These are phyloP conservation scores for Charadrius vociferus DNA, from an alignment of 2,113 vertebrate genomes.

Conservation along the genomic window DNA sequence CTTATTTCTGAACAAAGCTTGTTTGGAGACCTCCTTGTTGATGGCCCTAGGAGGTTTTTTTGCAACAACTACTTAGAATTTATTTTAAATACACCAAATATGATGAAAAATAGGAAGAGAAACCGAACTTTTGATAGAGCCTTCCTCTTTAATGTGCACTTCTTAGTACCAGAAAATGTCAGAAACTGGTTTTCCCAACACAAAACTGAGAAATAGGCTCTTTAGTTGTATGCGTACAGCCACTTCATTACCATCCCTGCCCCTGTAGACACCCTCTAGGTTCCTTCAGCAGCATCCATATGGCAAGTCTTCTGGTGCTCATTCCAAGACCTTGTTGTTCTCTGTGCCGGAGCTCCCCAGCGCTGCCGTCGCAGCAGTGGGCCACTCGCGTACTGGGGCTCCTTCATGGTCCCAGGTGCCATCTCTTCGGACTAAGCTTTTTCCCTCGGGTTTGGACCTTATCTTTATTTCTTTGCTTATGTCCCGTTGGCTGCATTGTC, in stretches of 20 bases:
- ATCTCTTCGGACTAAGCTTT: not conserved
- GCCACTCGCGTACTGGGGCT: not conserved
- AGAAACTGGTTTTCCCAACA: not conserved
- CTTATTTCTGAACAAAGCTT: not conserved
- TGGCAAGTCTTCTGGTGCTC: not conserved
- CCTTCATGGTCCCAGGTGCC: not conserved
- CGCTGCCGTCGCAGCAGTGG: fast-evolving
- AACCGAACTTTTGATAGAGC: not conserved
- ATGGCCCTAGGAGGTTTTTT: not conserved
- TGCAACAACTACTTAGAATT: not conserved
- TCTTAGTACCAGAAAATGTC: not conserved
- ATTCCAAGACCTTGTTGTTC: fast-evolving
- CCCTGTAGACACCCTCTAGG: not conserved
- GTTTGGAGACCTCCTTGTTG: not conserved
- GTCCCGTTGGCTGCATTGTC: fast-evolving
- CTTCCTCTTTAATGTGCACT: not conserved
- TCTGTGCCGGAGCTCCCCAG: not conserved
- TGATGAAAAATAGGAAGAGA: not conserved
- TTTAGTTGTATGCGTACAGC: not conserved
- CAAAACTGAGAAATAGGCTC: not conserved
- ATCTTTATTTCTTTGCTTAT: not conserved
- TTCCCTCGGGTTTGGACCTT: not conserved
- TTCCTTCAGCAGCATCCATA: not conserved
- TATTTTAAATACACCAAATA: not conserved
- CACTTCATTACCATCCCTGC: not conserved